Conservation (phyloP, 1,140 invertebrate species). For the Psilanteris sp. region DNA sequence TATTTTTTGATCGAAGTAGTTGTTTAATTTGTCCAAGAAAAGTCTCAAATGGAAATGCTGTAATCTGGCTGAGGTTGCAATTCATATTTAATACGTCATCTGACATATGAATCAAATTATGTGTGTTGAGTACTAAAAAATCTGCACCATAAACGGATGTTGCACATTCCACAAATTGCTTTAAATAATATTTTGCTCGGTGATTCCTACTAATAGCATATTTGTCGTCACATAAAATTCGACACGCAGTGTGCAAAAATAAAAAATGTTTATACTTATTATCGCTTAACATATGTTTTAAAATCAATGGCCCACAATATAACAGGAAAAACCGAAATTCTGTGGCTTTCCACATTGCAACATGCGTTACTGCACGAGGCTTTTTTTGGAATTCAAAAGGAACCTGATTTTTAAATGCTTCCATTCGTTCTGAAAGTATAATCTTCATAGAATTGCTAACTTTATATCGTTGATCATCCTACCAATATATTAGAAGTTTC, state of each 20-base stretch:
- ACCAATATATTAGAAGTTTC: too few species aligned
- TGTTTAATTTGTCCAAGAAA: constrained; percentile 9
- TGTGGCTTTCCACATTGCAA: neutral
- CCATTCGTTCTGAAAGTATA: too few species aligned
- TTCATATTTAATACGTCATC: constrained; percentile 19
- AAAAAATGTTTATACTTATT: constrained; percentile 6
- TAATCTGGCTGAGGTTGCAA: constrained; percentile 12
- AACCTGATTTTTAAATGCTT: neutral
- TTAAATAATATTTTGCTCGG: constrained; percentile 28
- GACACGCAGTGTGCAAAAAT: too few species aligned
- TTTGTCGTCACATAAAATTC: constrained; percentile 22
- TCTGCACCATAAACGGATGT: constrained; percentile 8
- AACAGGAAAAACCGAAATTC: neutral
- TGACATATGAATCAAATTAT: constrained; percentile 33
- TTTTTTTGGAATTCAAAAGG: constrained; percentile 63
- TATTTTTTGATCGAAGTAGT: constrained; percentile 9
- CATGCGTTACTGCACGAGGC: neutral
- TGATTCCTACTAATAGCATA: neutral
- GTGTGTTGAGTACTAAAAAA: constrained; percentile 23
- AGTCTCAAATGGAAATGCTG: constrained; percentile 38
- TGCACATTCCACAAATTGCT: constrained; percentile 5
- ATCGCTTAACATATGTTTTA: neutral
- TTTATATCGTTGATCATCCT: too few species aligned
- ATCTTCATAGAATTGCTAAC: too few species aligned
- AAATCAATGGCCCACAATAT: constrained; percentile 5